These are phyloP conservation scores for Emys orbicularis DNA, from an alignment of 2,797 vertebrate species.

Conservation along the genomic window DNA sequence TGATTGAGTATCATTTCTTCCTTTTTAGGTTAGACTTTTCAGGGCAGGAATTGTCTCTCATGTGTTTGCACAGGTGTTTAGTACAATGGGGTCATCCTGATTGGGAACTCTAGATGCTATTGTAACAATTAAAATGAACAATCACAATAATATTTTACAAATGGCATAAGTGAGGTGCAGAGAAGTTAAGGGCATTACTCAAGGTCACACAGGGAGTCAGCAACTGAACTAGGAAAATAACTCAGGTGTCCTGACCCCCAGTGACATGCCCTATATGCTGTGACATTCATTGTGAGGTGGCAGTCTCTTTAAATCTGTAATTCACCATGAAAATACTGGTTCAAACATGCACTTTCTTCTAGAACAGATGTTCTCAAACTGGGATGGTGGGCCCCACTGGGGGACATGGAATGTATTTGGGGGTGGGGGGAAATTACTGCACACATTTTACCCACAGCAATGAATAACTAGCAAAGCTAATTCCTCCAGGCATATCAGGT, in stretches of 20 bases:
- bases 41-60: neutral
- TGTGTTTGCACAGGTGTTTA: neutral
- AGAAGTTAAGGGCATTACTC: neutral
- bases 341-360: neutral
- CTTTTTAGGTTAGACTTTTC: neutral
- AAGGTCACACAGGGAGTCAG: neutral
- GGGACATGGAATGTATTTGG: too few species aligned
- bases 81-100: neutral
- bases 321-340: neutral
- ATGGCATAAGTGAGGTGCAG: neutral
- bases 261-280: neutral
- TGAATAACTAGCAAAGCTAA: neutral
- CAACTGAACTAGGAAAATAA: neutral
- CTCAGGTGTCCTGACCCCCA: neutral
- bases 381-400: too few species aligned
- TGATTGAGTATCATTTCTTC: neutral
- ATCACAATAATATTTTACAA: neutral
- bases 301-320: neutral
- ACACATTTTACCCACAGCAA: neutral
- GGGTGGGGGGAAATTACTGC: neutral
- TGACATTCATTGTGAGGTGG: neutral
- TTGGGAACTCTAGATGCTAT: neutral
- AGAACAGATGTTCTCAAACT: neutral
- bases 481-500: neutral
- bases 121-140: neutral